These are phyloP conservation scores for Plestiodon gilberti DNA, from an alignment of 2,113 vertebrate species.

Conservation along the genomic window DNA sequence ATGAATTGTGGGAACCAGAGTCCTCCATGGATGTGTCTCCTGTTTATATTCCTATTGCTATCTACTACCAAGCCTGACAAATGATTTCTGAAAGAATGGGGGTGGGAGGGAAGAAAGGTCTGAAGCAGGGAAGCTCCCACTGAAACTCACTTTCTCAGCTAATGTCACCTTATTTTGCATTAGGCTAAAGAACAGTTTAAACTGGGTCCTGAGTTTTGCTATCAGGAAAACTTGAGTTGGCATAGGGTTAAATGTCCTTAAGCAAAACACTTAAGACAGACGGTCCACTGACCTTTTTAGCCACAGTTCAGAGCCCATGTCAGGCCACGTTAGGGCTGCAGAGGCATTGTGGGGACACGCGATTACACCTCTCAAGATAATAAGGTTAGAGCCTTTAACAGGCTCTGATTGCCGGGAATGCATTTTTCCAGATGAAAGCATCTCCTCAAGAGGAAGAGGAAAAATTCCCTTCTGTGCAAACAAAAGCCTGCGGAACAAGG, in stretches of 20 bases:
- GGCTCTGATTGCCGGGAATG: not conserved
- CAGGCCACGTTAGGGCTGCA: not conserved
- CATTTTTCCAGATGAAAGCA: not conserved
- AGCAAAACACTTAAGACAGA: conserved; percentile 18
- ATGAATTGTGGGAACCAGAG: too few relatives aligned
- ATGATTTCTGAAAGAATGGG: not conserved
- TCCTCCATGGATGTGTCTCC: too few relatives aligned
- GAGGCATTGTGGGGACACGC: fast-evolving
- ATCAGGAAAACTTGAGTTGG: not conserved
- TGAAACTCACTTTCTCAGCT: not conserved
- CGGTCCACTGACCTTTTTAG: not conserved
- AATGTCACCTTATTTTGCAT: too few relatives aligned
- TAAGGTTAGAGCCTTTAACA: conserved; percentile 20
- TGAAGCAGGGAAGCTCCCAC: not conserved
- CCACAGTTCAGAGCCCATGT: not conserved
- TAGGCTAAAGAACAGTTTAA: too few relatives aligned
- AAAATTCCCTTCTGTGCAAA: not conserved
- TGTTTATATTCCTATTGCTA: too few relatives aligned
- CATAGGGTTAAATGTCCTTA: conserved; percentile 28
- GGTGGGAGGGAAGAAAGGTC: too few relatives aligned
- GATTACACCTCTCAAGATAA: conserved; percentile 31
- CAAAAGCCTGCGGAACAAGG: not conserved
- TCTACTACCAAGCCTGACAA: too few relatives aligned
- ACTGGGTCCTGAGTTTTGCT: not conserved
- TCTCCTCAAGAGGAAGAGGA: not conserved